Conservation (phyloP, 2,888 invertebrate genomes). For the Melitaea athalia region DNA sequence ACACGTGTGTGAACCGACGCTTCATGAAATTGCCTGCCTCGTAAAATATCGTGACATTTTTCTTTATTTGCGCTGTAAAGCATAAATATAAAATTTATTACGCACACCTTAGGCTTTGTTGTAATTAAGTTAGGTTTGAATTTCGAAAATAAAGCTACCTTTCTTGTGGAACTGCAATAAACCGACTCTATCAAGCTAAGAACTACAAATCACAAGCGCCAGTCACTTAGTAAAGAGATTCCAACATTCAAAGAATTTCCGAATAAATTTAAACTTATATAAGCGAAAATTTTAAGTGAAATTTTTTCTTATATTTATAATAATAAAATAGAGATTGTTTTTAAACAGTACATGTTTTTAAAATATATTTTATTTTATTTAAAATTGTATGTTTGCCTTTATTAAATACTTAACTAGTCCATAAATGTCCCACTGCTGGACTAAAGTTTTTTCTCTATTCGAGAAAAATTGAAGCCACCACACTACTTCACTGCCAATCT, state of each 20-base stretch:
- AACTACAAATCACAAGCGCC: conserved; percentile 1
- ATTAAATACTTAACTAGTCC: too few species aligned
- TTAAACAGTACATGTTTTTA: too few species aligned
- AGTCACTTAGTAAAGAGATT: conserved; percentile 1
- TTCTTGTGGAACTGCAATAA: not conserved
- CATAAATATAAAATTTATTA: conserved; percentile 37
- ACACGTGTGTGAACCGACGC: conserved; percentile 39
- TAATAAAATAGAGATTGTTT: too few species aligned
- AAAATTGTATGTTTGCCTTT: too few species aligned
- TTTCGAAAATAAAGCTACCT: not conserved
- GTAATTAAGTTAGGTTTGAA: conserved; percentile 15
- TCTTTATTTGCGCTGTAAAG: conserved; percentile 33
- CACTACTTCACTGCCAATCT: too few species aligned
- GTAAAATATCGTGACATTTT: conserved; percentile 42
- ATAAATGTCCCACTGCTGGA: too few species aligned
- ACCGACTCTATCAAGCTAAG: not conserved
- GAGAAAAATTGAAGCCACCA: too few species aligned
- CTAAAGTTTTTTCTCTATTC: too few species aligned
- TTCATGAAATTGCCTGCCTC: conserved; percentile 44
- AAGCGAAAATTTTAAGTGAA: too few species aligned
- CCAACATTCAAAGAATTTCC: not conserved
- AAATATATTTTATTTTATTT: too few species aligned
- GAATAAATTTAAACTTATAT: not conserved
- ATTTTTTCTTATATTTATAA: too few species aligned
- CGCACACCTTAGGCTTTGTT: conserved; percentile 19